Percentiles rank a stretch among this genome's conserved stretches.
Evolutionary conservation across 2,113 vertebrate species (phyloP).

Genomic region (Tachycineta bicolor): DNA sequence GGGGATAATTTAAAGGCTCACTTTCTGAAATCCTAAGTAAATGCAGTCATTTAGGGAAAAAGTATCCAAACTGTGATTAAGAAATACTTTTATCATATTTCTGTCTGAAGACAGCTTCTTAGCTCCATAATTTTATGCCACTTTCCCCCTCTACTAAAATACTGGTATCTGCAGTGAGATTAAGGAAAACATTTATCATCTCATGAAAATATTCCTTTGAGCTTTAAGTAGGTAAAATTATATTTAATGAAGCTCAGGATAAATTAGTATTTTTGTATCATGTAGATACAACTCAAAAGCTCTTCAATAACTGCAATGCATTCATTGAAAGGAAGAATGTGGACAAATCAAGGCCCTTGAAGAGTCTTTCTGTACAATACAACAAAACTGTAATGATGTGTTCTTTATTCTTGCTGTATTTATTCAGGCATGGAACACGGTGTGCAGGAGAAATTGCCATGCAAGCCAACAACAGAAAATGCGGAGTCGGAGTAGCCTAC

Average conservation of each 20-base stretch:
- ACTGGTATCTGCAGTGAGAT: background rate
- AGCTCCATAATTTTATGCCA: background rate
- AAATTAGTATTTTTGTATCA: background rate
- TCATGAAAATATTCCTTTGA: background rate
- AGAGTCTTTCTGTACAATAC: background rate
- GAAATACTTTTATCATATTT: background rate
- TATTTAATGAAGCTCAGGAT: background rate
- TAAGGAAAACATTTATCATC: background rate
- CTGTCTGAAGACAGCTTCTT: background rate
- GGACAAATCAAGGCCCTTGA: background rate
- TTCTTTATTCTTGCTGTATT: background rate
- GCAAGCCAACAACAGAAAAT: slow-evolving; percentile 97
- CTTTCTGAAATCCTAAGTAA: background rate
- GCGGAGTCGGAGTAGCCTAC: slow-evolving; percentile 96
- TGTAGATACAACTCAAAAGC: background rate
- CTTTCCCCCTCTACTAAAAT: background rate
- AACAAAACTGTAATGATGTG: background rate
- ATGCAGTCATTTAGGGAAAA: background rate
- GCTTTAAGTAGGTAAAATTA: background rate
- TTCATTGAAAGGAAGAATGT: background rate
- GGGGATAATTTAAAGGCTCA: background rate
- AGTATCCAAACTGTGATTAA: background rate
- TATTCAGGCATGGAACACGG: slow-evolving; percentile 90
- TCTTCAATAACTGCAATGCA: background rate
- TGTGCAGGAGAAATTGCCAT: slow-evolving; percentile 98